Percentiles rank a stretch among this genome's conserved stretches.
phyloP scores from a whole-genome alignment of 2,888 invertebrate species.

The Lasioglossum oenotherae region DNA sequence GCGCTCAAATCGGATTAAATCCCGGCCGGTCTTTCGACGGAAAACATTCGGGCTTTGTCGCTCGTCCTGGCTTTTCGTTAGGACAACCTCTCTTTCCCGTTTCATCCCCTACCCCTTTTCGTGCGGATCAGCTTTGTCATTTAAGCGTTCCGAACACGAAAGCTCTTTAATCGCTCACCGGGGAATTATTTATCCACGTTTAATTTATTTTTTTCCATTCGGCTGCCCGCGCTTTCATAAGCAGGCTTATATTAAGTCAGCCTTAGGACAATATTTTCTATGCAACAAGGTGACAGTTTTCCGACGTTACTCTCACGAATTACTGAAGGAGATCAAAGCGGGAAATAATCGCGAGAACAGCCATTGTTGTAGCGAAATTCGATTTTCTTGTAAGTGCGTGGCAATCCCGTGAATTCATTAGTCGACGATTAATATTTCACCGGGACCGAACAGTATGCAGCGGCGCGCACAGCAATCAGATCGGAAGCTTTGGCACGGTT shows the following conservation, averaged over 20 bases:
- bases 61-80: constrained; percentile 36
- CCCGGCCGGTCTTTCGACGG: constrained; percentile 42
- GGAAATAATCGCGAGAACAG: background rate
- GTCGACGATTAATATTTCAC: constrained; percentile 10
- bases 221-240: background rate
- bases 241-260: background rate
- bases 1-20: constrained; percentile 59
- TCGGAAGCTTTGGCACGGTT: constrained; percentile 46
- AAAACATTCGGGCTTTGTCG: constrained; percentile 53
- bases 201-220: background rate
- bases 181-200: background rate
- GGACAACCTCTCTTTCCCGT: background rate
- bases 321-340: background rate
- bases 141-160: background rate
- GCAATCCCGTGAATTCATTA: background rate
- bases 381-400: background rate
- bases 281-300: too few species aligned
- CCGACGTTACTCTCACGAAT: background rate
- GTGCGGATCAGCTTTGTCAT: constrained; percentile 13
- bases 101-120: background rate
- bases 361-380: background rate
- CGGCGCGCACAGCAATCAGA: constrained; percentile 38
- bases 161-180: constrained; percentile 1
- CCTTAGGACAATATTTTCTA: background rate
- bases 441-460: constrained; percentile 2